phyloP scores from a whole-genome alignment of 2,797 vertebrate genomes.

The Alauda arvensis region DNA sequence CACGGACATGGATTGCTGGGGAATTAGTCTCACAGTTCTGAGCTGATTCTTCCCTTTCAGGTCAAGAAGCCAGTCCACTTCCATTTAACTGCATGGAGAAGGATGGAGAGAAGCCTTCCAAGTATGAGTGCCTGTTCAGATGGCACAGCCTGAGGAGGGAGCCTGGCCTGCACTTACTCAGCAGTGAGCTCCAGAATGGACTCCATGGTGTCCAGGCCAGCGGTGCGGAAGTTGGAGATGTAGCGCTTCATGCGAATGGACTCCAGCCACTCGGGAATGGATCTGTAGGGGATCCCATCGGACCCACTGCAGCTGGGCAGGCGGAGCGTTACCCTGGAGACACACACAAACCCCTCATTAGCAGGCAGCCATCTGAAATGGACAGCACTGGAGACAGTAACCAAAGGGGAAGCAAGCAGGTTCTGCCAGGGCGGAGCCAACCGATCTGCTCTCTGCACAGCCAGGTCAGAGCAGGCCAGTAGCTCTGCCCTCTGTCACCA shows the following conservation, averaged over 20 bases:
- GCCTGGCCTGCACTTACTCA: constrained; percentile 63
- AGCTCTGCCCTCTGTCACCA: not conserved
- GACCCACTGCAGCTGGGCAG: constrained; percentile 78
- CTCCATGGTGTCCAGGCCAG: constrained; percentile 89
- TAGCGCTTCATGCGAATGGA: constrained; percentile 94
- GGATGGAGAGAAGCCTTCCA: not conserved
- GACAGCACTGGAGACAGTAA: not conserved
- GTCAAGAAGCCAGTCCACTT: not conserved
- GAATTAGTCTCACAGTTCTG: not conserved
- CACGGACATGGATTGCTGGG: not conserved
- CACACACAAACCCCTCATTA: not conserved
- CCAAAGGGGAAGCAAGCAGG: not conserved
- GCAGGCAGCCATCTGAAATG: not conserved
- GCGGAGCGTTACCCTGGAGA: constrained; percentile 71
- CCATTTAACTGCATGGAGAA: not conserved
- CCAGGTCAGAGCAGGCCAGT: not conserved
- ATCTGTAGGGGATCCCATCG: constrained; percentile 75
- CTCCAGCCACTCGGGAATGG: constrained; percentile 89
- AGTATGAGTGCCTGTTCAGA: not conserved
- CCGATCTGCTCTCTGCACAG: not conserved
- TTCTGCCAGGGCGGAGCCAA: not conserved
- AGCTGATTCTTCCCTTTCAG: not conserved
- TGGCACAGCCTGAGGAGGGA: not conserved
- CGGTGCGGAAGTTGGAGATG: constrained; percentile 88
- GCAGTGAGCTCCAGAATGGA: constrained; percentile 80